phyloP scores from a whole-genome alignment of 1,140 invertebrate genomes.

The Latrodectus geometricus region DNA sequence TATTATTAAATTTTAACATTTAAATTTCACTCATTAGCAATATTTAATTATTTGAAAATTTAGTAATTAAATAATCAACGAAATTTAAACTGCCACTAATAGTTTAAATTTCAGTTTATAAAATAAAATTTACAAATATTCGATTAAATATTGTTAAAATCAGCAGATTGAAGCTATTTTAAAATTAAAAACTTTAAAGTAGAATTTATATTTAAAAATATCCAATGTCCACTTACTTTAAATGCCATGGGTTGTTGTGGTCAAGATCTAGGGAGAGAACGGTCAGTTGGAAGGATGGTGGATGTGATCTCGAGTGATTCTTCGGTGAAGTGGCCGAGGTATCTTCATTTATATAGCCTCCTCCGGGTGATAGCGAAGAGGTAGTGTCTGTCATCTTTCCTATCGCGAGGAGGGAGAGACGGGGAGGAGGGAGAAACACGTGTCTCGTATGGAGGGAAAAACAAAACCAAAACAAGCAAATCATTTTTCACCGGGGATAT shows the following conservation, averaged over 20 bases:
- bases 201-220: background rate
- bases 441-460: background rate
- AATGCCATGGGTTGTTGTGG: background rate
- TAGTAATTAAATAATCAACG: background rate
- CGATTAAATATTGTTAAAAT: too few species aligned
- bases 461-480: background rate
- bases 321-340: background rate
- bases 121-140: background rate
- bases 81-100: background rate
- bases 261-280: background rate
- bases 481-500: background rate
- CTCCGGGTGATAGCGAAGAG: background rate
- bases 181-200: background rate
- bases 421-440: background rate
- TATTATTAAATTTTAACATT: too few species aligned
- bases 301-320: background rate
- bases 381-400: background rate
- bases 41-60: background rate
- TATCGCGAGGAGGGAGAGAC: background rate
- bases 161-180: too few species aligned
- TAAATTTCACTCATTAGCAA: too few species aligned
- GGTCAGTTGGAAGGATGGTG: background rate
- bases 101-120: background rate
- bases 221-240: background rate
- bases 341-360: background rate